A percentile compares a stretch with the other conserved stretches of the same genome.
Evolutionary conservation across 1,140 invertebrate genomes (phyloP).

Genomic region (Listronotus oregonensis): DNA sequence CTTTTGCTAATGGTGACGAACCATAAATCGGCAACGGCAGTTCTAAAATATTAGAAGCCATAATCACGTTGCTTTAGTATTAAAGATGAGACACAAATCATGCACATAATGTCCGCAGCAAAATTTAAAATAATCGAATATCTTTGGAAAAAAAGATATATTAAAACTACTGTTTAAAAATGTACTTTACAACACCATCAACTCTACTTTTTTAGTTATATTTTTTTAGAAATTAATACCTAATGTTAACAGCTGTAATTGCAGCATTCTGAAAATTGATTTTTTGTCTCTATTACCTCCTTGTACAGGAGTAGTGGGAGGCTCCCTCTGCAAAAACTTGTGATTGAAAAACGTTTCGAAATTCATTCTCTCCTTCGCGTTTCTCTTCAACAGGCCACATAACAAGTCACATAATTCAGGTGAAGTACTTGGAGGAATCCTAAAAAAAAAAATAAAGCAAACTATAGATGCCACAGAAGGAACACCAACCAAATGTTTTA

Average conservation of each 20-base stretch:
- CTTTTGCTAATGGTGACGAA: conserved; percentile 41
- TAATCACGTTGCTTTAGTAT: no score
- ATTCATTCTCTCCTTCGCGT: conserved; percentile 92
- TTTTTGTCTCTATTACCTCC: conserved; percentile 40
- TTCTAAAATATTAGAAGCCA: conserved; percentile 38
- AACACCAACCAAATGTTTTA: no score
- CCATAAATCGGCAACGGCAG: conserved; percentile 47
- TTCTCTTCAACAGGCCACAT: conserved; percentile 84
- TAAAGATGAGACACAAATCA: no score
- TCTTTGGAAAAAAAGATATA: no score
- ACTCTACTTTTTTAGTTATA: no score
- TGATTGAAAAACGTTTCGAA: conserved; percentile 96
- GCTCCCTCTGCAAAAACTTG: conserved; percentile 78
- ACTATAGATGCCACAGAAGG: no score
- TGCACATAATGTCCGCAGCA: no score
- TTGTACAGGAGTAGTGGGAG: conserved; percentile 51
- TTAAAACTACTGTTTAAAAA: no score
- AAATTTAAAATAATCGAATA: no score
- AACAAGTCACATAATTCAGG: conserved; percentile 86
- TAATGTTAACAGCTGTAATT: no score
- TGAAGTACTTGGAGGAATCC: conserved; percentile 92
- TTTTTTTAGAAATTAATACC: no score
- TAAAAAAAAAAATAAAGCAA: conserved; percentile 59
- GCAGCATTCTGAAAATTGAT: neutral
- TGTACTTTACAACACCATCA: no score